These are phyloP conservation scores for Podabrus alpinus DNA, from an alignment of 2,888 invertebrate genomes.

Conservation along the genomic window DNA sequence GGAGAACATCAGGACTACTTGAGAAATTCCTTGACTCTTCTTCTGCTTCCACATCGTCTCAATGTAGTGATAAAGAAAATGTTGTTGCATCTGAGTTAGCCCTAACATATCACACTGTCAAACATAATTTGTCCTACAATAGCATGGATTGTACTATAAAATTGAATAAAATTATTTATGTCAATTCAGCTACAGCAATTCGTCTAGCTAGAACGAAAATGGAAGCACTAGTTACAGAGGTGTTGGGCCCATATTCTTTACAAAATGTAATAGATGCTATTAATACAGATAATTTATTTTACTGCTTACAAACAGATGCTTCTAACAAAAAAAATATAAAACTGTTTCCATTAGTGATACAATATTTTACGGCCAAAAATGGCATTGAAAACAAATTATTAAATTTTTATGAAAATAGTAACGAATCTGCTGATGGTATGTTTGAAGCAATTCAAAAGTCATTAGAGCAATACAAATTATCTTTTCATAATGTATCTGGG, in stretches of 20 bases:
- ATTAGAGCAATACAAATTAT: slow-evolving; percentile 28
- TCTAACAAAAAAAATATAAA: background rate
- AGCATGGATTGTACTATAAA: no score
- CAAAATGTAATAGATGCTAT: no score
- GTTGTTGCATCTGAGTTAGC: no score
- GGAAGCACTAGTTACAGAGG: no score
- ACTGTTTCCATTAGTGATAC: background rate
- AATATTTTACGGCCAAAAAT: background rate
- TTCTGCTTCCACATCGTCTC: slow-evolving; percentile 6
- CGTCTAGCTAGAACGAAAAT: no score
- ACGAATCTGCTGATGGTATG: slow-evolving; percentile 9
- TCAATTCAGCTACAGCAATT: no score
- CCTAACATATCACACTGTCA: no score
- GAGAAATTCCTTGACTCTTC: slow-evolving; percentile 1
- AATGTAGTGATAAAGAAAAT: background rate
- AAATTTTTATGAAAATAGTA: slow-evolving; percentile 10
- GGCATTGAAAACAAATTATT: slow-evolving; percentile 6
- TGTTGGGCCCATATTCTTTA: no score
- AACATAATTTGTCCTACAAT: no score
- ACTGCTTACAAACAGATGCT: background rate
- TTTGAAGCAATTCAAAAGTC: slow-evolving; percentile 22
- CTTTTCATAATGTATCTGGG: slow-evolving; percentile 37
- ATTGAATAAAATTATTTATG: no score
- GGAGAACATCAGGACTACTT: slow-evolving; percentile 6
- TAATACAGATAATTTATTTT: no score